These are phyloP conservation scores for Calosoma granatense DNA, from an alignment of 1,140 invertebrate species.

Conservation along the genomic window DNA sequence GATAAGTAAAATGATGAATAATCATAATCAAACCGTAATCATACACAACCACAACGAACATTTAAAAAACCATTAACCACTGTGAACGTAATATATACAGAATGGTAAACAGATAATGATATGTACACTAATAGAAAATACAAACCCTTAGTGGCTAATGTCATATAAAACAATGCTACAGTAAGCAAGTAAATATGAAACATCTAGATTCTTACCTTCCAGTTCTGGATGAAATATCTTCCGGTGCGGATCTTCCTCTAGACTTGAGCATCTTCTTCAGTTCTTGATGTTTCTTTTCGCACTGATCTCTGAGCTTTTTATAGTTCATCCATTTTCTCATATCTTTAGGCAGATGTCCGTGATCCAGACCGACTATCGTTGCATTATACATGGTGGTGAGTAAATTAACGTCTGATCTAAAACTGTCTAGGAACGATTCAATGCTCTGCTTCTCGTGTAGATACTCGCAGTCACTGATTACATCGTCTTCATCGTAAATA, in stretches of 20 bases:
- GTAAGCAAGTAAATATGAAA: no score
- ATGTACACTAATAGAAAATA: no score
- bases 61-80: neutral
- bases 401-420: slow-evolving; percentile 42
- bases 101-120: no score
- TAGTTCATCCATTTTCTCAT: slow-evolving; percentile 41
- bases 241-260: neutral
- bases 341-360: slow-evolving; percentile 32
- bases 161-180: no score
- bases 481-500: slow-evolving; percentile 47
- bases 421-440: slow-evolving; percentile 42
- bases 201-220: no score
- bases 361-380: slow-evolving; percentile 26
- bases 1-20: neutral
- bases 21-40: no score
- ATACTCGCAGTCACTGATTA: slow-evolving; percentile 55
- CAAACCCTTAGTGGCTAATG: no score
- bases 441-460: slow-evolving; percentile 40
- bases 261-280: slow-evolving; percentile 19
- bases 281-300: slow-evolving; percentile 35
- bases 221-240: no score
- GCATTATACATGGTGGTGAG: slow-evolving; percentile 34
- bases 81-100: no score
- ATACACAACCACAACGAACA: no score
- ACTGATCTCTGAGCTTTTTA: slow-evolving; percentile 38